Evolutionary conservation across 2,797 vertebrate species (phyloP).

Genomic region (Catharus ustulatus): DNA sequence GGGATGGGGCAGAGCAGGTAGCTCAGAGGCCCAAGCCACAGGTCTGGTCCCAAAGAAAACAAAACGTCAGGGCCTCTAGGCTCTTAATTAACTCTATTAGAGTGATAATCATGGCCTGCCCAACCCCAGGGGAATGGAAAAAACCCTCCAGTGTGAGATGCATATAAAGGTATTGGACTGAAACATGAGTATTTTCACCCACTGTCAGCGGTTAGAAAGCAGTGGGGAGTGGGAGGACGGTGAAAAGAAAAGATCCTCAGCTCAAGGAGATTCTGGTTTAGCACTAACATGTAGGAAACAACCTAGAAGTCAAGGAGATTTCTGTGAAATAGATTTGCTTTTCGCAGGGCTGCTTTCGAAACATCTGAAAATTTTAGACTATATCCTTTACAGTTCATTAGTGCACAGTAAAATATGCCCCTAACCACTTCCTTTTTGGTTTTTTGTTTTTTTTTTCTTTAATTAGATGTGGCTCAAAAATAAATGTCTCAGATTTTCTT

Average conservation of each 20-base stretch:
- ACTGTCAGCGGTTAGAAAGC: not conserved
- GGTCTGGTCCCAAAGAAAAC: constrained; percentile 61
- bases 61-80: constrained; percentile 20
- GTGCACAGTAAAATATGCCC: not conserved
- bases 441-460: not conserved
- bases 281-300: not conserved
- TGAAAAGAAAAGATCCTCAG: not conserved
- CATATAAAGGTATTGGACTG: not conserved
- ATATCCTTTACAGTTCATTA: constrained; percentile 10
- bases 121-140: constrained; percentile 59
- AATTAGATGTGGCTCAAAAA: not conserved
- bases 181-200: constrained; percentile 33
- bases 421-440: constrained; percentile 19
- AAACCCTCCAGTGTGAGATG: not conserved
- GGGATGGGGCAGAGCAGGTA: not conserved
- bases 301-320: not conserved
- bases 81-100: constrained; percentile 54
- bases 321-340: not conserved
- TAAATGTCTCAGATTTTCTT: not conserved
- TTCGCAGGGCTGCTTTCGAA: not conserved
- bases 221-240: not conserved
- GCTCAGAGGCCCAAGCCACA: constrained; percentile 7
- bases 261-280: not conserved
- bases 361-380: not conserved
- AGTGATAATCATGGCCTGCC: constrained; percentile 18